phyloP scores from a whole-genome alignment of 1,140 invertebrate genomes.

The Lanistes nyassanus region DNA sequence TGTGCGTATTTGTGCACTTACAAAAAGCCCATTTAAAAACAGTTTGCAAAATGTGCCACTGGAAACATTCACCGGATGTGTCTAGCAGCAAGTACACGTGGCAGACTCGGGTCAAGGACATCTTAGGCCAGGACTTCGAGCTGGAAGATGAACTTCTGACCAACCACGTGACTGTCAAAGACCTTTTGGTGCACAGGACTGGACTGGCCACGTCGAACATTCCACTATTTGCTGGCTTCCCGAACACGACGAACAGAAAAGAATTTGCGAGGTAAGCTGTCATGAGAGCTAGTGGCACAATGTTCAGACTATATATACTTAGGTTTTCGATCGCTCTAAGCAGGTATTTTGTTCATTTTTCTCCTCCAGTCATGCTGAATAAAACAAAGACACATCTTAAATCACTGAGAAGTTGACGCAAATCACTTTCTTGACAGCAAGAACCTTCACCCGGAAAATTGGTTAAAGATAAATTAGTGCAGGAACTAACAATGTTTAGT shows the following conservation, averaged over 20 bases:
- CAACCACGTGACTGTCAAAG: conserved; percentile 34
- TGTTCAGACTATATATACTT: neutral
- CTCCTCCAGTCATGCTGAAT: too few species aligned
- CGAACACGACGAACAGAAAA: conserved; percentile 71
- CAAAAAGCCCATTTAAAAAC: neutral
- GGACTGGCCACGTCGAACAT: conserved; percentile 29
- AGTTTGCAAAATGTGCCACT: neutral
- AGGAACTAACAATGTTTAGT: too few species aligned
- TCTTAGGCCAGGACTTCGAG: conserved; percentile 34
- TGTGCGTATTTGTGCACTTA: neutral
- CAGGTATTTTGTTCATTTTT: too few species aligned
- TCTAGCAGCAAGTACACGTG: conserved; percentile 82
- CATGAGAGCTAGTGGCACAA: neutral
- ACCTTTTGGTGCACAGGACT: conserved; percentile 42
- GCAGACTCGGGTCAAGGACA: conserved; percentile 31
- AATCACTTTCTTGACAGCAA: too few species aligned
- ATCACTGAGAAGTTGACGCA: too few species aligned
- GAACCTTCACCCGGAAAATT: too few species aligned
- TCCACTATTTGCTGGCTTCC: conserved; percentile 58
- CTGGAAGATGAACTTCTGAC: conserved; percentile 30
- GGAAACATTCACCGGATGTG: conserved; percentile 49
- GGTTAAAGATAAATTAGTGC: too few species aligned
- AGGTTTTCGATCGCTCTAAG: neutral
- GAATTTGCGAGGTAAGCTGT: conserved; percentile 67
- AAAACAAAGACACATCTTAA: too few species aligned